phyloP scores from a whole-genome alignment of 1,140 invertebrate species.

The Rhynchophorus ferrugineus region DNA sequence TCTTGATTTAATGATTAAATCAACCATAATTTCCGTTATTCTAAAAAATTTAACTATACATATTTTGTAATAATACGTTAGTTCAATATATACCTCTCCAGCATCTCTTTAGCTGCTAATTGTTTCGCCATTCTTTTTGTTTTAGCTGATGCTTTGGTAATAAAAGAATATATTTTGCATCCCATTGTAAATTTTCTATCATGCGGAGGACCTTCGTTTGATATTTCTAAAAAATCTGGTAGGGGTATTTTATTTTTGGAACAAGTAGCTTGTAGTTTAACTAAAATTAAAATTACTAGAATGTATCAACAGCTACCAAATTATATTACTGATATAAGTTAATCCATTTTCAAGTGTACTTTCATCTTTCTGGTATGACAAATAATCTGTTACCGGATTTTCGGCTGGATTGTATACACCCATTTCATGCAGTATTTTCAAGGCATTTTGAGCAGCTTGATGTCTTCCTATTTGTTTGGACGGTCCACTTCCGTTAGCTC shows the following conservation, averaged over 20 bases:
- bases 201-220: slow-evolving; percentile 64
- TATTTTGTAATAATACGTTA: neutral
- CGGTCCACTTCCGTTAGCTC: slow-evolving; percentile 42
- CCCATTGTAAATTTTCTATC: slow-evolving; percentile 59
- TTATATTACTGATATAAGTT: too few relatives aligned
- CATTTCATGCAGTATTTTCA: slow-evolving; percentile 25
- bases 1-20: too few relatives aligned
- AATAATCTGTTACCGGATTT: slow-evolving; percentile 16
- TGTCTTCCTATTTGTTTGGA: slow-evolving; percentile 37
- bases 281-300: slow-evolving; percentile 7
- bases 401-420: slow-evolving; percentile 25
- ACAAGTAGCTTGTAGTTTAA: slow-evolving; percentile 46
- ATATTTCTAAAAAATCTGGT: slow-evolving; percentile 55
- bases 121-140: slow-evolving; percentile 55
- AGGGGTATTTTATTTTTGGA: slow-evolving; percentile 53
- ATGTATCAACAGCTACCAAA: too few relatives aligned
- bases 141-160: slow-evolving; percentile 44
- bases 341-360: too few relatives aligned
- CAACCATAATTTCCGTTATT: too few relatives aligned
- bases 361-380: too few relatives aligned
- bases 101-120: slow-evolving; percentile 47
- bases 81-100: slow-evolving; percentile 35
- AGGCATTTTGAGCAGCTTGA: slow-evolving; percentile 29
- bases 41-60: too few relatives aligned
- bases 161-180: slow-evolving; percentile 54